Percentiles rank a stretch among this genome's conserved stretches.
Conservation (phyloP, 64 coral and sea anemone genomes). For the Pachyseris speciosa region DNA sequence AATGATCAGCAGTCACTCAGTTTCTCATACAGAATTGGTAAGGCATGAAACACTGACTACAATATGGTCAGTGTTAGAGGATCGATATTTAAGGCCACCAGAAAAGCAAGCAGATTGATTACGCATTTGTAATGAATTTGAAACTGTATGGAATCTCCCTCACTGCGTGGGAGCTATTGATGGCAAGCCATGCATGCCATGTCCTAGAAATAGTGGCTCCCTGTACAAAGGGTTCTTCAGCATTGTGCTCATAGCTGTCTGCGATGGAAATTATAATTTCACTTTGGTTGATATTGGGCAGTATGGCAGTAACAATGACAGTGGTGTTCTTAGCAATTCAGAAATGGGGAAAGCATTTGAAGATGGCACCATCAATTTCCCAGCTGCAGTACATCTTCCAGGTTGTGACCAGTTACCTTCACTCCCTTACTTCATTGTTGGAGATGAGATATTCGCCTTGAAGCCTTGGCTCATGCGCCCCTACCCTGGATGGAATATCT, state of each 20-base stretch:
- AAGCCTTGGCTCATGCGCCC: no score
- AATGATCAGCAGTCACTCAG: conserved; percentile 20
- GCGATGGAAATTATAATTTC: background rate
- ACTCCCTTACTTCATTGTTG: no score
- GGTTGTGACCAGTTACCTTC: no score
- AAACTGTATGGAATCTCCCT: conserved; percentile 20
- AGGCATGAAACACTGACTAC: conserved; percentile 9
- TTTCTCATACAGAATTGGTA: conserved; percentile 54
- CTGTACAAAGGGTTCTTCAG: conserved; percentile 17
- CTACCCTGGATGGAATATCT: no score
- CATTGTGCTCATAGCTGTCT: background rate
- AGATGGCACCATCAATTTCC: no score
- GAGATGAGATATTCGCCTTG: no score
- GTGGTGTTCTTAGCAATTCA: conserved; percentile 3
- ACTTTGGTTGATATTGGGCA: conserved; percentile 1
- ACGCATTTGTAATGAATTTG: background rate
- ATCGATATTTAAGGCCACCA: background rate
- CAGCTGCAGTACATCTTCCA: no score
- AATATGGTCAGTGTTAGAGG: background rate
- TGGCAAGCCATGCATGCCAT: conserved; percentile 1
- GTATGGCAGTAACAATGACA: conserved; percentile 35
- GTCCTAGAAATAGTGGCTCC: conserved; percentile 13
- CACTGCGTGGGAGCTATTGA: conserved; percentile 2
- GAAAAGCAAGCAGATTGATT: background rate
- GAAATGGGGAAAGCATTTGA: conserved; percentile 20